These are phyloP conservation scores for Mohoua ochrocephala DNA, from an alignment of 2,113 vertebrate species.

Conservation along the genomic window DNA sequence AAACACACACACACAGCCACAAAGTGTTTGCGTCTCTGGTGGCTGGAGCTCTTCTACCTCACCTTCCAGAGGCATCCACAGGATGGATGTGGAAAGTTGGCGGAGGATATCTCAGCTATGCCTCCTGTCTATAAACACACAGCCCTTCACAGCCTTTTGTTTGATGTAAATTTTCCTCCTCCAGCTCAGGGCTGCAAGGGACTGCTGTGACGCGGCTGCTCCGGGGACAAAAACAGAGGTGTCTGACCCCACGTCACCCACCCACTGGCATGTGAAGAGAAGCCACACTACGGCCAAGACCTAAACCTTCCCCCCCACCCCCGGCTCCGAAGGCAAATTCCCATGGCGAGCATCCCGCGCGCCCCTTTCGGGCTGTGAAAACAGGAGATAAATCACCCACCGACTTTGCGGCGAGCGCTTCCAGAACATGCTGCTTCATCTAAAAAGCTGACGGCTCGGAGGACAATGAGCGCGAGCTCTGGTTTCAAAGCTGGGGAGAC, in stretches of 20 bases:
- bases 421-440: slow-evolving; percentile 42
- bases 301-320: not conserved
- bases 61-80: slow-evolving; percentile 30
- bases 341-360: not conserved
- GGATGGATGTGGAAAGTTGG: slow-evolving; percentile 55
- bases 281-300: not conserved
- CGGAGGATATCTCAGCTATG: not conserved
- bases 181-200: not conserved
- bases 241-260: not conserved
- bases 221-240: not conserved
- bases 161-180: slow-evolving; percentile 33
- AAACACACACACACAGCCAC: slow-evolving; percentile 15
- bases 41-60: slow-evolving; percentile 36
- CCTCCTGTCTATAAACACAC: not conserved
- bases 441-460: not conserved
- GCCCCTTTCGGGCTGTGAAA: not conserved
- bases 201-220: not conserved
- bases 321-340: not conserved
- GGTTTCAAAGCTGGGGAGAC: not conserved
- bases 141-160: slow-evolving; percentile 40
- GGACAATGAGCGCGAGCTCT: not conserved
- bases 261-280: not conserved
- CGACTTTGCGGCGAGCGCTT: not conserved
- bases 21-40: not conserved
- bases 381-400: slow-evolving; percentile 1